Conservation (phyloP, 2,113 vertebrate species). For the Saimiri boliviensis region DNA sequence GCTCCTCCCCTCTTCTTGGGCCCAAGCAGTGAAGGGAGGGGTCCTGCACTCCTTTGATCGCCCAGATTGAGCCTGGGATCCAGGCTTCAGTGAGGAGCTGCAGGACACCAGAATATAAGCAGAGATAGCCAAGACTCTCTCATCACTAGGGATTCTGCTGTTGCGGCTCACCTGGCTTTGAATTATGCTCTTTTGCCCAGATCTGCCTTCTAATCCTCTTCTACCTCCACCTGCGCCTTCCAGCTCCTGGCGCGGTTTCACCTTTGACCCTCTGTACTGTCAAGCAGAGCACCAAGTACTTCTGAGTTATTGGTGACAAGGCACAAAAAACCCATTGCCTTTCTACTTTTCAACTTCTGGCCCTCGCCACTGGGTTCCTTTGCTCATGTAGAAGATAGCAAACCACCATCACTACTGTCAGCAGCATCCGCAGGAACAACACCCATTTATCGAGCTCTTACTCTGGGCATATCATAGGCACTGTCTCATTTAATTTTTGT, state of each 20-base stretch:
- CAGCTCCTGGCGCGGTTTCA: neutral
- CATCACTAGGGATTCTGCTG: neutral
- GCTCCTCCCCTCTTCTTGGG: neutral
- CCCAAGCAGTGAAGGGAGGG: neutral
- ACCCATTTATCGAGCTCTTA: neutral
- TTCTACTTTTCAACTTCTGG: neutral
- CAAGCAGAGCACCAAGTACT: neutral
- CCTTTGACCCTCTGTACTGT: neutral
- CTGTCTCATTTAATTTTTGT: neutral
- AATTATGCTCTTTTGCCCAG: neutral
- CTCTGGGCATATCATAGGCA: neutral
- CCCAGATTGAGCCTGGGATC: too few relatives aligned
- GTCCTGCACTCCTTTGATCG: neutral
- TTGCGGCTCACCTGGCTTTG: neutral
- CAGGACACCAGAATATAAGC: neutral
- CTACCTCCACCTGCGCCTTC: neutral
- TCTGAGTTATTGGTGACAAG: neutral
- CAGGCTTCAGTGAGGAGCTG: neutral
- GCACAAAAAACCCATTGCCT: neutral
- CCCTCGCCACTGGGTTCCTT: fast-evolving
- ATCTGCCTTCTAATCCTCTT: too few relatives aligned
- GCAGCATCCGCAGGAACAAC: neutral
- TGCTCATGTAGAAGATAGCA: neutral
- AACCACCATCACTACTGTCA: fast-evolving
- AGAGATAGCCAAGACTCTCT: too few relatives aligned